Evolutionary conservation across 2,888 invertebrate genomes (phyloP).

Genomic region (Patella depressa): DNA sequence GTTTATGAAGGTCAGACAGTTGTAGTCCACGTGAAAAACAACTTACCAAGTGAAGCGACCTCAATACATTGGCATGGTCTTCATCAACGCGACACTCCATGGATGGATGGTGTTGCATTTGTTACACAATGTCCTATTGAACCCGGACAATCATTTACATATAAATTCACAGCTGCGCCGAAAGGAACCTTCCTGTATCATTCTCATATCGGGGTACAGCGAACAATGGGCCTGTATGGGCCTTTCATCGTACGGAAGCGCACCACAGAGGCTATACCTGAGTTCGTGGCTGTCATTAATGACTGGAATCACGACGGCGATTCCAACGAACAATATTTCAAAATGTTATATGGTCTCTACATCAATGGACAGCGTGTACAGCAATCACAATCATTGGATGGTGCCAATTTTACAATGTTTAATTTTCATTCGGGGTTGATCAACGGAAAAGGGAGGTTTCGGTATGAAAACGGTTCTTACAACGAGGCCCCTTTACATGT

Average conservation of each 20-base stretch:
- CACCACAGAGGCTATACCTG: conserved; percentile 17
- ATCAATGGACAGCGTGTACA: conserved; percentile 29
- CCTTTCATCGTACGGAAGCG: conserved; percentile 53
- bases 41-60: background rate
- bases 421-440: conserved; percentile 46
- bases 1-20: conserved; percentile 7
- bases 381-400: conserved; percentile 18
- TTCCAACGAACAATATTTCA: conserved; percentile 40
- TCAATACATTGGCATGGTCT: conserved; percentile 11
- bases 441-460: conserved; percentile 52
- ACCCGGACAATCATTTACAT: background rate
- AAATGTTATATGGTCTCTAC: conserved; percentile 44
- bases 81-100: background rate
- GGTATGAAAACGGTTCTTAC: conserved; percentile 15
- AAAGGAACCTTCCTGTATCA: conserved; percentile 54
- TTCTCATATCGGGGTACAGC: conserved; percentile 50
- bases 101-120: conserved; percentile 10
- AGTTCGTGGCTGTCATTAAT: conserved; percentile 44
- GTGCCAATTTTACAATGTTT: conserved; percentile 22
- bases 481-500: background rate
- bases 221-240: conserved; percentile 59
- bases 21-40: background rate
- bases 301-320: conserved; percentile 56
- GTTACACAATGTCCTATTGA: background rate
- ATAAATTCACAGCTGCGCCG: conserved; percentile 35